Evolutionary conservation across 2,888 invertebrate genomes (phyloP).

Genomic region (Empis livida): DNA sequence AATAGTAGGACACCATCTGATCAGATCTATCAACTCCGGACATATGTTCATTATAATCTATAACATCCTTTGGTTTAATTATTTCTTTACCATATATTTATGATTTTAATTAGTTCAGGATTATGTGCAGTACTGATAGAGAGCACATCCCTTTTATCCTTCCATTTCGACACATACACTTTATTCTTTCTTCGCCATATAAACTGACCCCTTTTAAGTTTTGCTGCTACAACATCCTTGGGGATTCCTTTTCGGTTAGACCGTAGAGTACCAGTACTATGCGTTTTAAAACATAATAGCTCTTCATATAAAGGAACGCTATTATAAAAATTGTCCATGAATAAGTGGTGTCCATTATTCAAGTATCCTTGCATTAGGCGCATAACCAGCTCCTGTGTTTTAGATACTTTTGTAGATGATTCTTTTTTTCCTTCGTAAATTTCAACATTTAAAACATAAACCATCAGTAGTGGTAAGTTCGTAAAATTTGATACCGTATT

Average conservation of each 20-base stretch:
- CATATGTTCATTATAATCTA: too few relatives aligned
- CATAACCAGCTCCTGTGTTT: neutral
- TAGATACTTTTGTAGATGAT: neutral
- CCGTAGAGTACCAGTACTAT: slow-evolving; percentile 2
- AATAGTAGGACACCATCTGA: too few relatives aligned
- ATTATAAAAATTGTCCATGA: slow-evolving; percentile 10
- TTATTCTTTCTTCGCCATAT: neutral
- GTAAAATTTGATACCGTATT: neutral
- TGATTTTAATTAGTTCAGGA: too few relatives aligned
- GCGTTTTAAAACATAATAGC: slow-evolving; percentile 2
- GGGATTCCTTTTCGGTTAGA: slow-evolving; percentile 5
- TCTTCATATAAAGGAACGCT: slow-evolving; percentile 3
- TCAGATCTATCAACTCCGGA: too few relatives aligned
- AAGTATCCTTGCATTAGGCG: neutral
- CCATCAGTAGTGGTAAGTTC: neutral
- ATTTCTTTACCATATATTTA: too few relatives aligned
- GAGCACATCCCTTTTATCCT: neutral
- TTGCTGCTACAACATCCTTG: slow-evolving; percentile 1
- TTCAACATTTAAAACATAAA: neutral
- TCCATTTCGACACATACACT: neutral
- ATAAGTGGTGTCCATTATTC: slow-evolving; percentile 8
- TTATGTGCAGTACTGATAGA: too few relatives aligned
- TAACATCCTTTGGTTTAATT: too few relatives aligned
- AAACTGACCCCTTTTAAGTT: slow-evolving; percentile 4
- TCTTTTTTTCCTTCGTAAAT: neutral